Evolutionary conservation across 1,140 invertebrate species (phyloP).

Genomic region (Nylanderia fulva): DNA sequence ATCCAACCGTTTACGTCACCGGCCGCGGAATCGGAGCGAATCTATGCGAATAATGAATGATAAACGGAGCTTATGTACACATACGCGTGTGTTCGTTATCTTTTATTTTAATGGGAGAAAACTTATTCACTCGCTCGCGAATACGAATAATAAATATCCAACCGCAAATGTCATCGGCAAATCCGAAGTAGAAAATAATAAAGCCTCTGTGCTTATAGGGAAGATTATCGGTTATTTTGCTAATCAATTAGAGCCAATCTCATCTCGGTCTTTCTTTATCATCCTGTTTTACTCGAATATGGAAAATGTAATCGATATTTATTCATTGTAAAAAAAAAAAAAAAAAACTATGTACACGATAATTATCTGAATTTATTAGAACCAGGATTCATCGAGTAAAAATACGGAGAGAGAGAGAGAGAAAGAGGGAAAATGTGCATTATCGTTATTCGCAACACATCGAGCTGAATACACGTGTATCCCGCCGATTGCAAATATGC

Average conservation of each 20-base stretch:
- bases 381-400: constrained; percentile 3
- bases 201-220: background rate
- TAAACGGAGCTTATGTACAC: constrained; percentile 15
- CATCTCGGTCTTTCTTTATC: background rate
- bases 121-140: background rate
- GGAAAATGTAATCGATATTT: background rate
- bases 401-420: background rate
- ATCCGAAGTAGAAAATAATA: background rate
- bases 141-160: background rate
- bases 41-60: constrained; percentile 12
- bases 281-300: background rate
- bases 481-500: constrained; percentile 1
- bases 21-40: background rate
- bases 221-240: background rate
- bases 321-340: no score
- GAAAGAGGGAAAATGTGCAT: background rate
- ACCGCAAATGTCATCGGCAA: background rate
- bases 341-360: background rate
- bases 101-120: constrained; percentile 5
- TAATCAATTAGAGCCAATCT: background rate
- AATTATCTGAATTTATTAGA: constrained; percentile 21
- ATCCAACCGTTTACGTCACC: background rate
- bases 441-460: background rate
- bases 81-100: no score
- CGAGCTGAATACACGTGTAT: constrained; percentile 21